Evolutionary conservation across 2,888 invertebrate genomes (phyloP).

Genomic region (Lasioglossum calceatum): DNA sequence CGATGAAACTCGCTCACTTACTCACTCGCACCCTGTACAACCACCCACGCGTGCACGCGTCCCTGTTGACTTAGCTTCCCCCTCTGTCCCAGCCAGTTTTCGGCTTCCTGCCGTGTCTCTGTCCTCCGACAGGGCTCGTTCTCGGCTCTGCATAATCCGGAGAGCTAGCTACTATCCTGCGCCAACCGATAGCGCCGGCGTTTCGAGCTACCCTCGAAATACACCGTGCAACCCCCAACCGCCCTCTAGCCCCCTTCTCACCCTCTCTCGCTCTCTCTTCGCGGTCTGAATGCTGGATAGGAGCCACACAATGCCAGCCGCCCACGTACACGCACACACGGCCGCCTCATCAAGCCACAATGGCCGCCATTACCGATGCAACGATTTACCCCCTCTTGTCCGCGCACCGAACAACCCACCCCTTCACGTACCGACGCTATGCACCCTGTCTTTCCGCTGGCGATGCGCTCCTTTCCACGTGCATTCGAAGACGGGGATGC

Average conservation of each 20-base stretch:
- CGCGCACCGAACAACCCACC: slow-evolving; percentile 13
- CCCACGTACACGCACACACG: slow-evolving; percentile 56
- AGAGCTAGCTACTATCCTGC: slow-evolving; percentile 75
- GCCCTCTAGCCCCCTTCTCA: neutral
- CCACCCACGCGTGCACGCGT: slow-evolving; percentile 29
- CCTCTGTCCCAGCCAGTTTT: slow-evolving; percentile 32
- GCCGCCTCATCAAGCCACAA: slow-evolving; percentile 72
- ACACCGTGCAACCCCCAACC: slow-evolving; percentile 42
- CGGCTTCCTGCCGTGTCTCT: slow-evolving; percentile 34
- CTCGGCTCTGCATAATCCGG: slow-evolving; percentile 80
- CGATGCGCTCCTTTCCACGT: slow-evolving; percentile 27
- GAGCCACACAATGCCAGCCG: slow-evolving; percentile 54
- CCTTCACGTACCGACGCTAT: neutral
- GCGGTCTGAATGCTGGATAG: slow-evolving; percentile 62
- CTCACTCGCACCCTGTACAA: neutral
- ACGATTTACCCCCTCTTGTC: slow-evolving; percentile 73
- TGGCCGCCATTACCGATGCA: slow-evolving; percentile 81
- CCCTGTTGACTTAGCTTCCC: slow-evolving; percentile 31
- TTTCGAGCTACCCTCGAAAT: slow-evolving; percentile 71
- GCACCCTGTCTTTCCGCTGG: slow-evolving; percentile 33
- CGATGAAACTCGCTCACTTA: neutral
- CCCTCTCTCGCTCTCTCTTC: neutral
- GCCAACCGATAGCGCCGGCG: slow-evolving; percentile 75
- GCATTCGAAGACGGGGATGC: slow-evolving; percentile 22
- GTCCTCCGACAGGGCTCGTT: slow-evolving; percentile 53